A percentile compares a stretch with the other conserved stretches of the same genome.
phyloP scores from a whole-genome alignment of 2,888 invertebrate genomes.

The Sinodicranocentrus sp. region DNA sequence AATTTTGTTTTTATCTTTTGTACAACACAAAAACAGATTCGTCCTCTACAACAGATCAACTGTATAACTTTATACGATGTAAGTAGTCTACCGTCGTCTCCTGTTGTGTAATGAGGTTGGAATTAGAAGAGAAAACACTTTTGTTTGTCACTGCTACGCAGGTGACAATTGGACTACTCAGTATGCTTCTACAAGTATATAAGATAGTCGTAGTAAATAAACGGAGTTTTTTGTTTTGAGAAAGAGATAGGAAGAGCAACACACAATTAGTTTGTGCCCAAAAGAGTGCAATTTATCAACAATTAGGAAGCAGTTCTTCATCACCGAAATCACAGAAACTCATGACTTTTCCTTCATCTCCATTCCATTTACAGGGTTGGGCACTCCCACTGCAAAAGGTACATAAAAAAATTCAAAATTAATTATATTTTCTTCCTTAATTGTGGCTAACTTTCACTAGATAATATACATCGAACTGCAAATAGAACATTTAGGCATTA shows the following conservation, averaged over 20 bases:
- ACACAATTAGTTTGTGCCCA: slow-evolving; percentile 75
- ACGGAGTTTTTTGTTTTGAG: slow-evolving; percentile 48
- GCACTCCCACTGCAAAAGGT: slow-evolving; percentile 72
- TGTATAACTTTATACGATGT: slow-evolving; percentile 14
- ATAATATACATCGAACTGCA: too few relatives aligned
- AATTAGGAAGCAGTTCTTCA: slow-evolving; percentile 75
- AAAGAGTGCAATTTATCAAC: slow-evolving; percentile 74
- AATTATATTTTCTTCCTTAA: too few relatives aligned
- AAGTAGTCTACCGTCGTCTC: neutral
- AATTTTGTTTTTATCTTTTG: slow-evolving; percentile 61
- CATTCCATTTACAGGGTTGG: slow-evolving; percentile 75
- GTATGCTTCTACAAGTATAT: neutral
- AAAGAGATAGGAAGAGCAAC: slow-evolving; percentile 73
- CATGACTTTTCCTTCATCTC: slow-evolving; percentile 76
- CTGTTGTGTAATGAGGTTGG: neutral
- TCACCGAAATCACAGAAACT: slow-evolving; percentile 76
- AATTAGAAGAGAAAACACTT: slow-evolving; percentile 14
- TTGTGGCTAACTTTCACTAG: too few relatives aligned
- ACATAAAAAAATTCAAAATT: slow-evolving; percentile 19
- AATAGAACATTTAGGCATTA: too few relatives aligned
- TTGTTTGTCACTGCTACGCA: neutral
- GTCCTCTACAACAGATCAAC: slow-evolving; percentile 64
- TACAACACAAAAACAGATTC: slow-evolving; percentile 54
- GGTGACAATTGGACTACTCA: slow-evolving; percentile 2
- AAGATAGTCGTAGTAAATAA: slow-evolving; percentile 2